phyloP scores from a whole-genome alignment of 2,113 vertebrate genomes.

The Cephalopholis sonnerati region DNA sequence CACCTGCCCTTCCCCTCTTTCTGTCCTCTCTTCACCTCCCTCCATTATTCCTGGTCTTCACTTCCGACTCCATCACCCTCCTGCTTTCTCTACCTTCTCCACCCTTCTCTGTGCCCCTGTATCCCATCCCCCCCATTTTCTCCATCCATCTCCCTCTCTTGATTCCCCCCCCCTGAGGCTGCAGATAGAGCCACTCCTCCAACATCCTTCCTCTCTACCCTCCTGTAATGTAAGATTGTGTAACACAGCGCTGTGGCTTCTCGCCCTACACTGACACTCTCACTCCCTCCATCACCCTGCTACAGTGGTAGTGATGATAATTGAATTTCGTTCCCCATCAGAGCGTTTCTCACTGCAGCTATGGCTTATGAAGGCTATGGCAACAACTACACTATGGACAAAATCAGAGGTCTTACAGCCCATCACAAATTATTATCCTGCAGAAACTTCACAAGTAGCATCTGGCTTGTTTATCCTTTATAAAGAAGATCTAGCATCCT shows the following conservation, averaged over 20 bases:
- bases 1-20: constrained; percentile 59
- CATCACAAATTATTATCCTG: background rate
- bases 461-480: background rate
- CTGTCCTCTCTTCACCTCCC: constrained; percentile 51
- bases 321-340: constrained; percentile 62
- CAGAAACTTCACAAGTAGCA: background rate
- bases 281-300: constrained; percentile 53
- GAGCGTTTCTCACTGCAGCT: constrained; percentile 45
- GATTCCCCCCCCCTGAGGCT: constrained; percentile 50
- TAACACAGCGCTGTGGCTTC: constrained; percentile 52
- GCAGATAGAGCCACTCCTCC: constrained; percentile 66
- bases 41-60: constrained; percentile 24
- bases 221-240: constrained; percentile 56
- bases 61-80: constrained; percentile 40
- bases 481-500: background rate
- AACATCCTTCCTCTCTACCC: constrained; percentile 51
- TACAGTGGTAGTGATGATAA: constrained; percentile 48
- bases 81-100: constrained; percentile 35
- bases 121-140: constrained; percentile 55
- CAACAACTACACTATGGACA: background rate
- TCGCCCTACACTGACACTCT: constrained; percentile 54
- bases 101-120: constrained; percentile 19
- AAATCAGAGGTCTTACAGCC: background rate
- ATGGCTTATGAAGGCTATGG: background rate
- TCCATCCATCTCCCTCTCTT: constrained; percentile 52